Evolutionary conservation across 2,888 invertebrate species (phyloP).

Genomic region (Acronicta psi): DNA sequence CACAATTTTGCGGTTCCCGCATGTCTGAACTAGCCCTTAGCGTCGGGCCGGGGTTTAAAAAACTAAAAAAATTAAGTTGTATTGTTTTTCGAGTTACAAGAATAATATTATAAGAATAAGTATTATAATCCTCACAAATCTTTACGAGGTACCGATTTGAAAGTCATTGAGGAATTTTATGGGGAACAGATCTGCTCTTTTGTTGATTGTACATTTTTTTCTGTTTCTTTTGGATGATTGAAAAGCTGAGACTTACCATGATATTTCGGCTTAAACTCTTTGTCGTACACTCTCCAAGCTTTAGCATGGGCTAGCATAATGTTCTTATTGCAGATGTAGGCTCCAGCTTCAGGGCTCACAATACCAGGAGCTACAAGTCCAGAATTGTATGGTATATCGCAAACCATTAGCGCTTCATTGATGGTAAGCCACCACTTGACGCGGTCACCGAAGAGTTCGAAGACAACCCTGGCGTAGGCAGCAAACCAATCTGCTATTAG

Average conservation of each 20-base stretch:
- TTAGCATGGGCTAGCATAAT: constrained; percentile 89
- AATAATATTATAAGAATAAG: no score
- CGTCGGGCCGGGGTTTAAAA: no score
- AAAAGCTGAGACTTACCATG: constrained; percentile 79
- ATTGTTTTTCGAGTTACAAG: no score
- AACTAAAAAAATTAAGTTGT: no score
- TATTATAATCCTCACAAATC: no score
- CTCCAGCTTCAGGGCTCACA: constrained; percentile 72
- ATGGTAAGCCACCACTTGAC: background rate
- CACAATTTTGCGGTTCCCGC: no score
- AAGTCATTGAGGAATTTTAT: no score
- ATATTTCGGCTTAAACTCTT: constrained; percentile 81
- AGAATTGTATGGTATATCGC: constrained; percentile 76
- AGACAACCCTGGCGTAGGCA: background rate
- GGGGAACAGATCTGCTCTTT: no score
- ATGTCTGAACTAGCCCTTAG: no score
- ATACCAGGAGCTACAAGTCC: constrained; percentile 71
- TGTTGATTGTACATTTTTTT: no score
- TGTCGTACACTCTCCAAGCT: constrained; percentile 87
- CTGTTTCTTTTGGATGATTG: no score
- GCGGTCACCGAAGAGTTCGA: background rate
- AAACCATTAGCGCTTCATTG: background rate
- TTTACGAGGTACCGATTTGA: no score
- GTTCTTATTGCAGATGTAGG: constrained; percentile 89
- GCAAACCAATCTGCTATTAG: background rate